Percentiles rank a stretch among this genome's conserved stretches.
These are phyloP conservation scores for Pammene aurita DNA, from an alignment of 2,888 invertebrate genomes.

Conservation along the genomic window DNA sequence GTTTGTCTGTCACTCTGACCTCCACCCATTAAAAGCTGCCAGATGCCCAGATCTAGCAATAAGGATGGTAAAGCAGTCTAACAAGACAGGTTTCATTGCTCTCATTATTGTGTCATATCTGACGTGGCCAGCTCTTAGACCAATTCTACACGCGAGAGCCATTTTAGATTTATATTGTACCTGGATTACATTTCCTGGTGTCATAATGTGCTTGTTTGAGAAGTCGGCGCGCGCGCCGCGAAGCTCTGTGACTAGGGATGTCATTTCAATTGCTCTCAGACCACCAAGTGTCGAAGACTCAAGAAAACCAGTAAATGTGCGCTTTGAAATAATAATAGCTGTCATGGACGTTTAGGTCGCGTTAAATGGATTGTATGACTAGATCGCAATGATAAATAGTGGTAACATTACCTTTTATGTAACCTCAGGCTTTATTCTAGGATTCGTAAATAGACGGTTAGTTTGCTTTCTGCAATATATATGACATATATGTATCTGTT, in stretches of 20 bases:
- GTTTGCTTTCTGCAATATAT: too few species aligned
- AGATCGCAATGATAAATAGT: slow-evolving; percentile 34
- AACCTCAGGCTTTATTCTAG: slow-evolving; percentile 12
- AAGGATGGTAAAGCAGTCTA: too few species aligned
- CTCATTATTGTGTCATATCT: too few species aligned
- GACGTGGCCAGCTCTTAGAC: too few species aligned
- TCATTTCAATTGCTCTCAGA: background rate
- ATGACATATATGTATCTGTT: too few species aligned
- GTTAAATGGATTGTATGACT: background rate
- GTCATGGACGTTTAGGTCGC: background rate
- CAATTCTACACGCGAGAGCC: slow-evolving; percentile 43
- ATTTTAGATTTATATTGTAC: slow-evolving; percentile 51
- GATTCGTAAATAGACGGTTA: background rate
- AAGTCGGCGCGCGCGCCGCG: slow-evolving; percentile 11
- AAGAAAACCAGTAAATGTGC: background rate
- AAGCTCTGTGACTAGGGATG: background rate
- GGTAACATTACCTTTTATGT: slow-evolving; percentile 36
- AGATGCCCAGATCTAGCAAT: too few species aligned
- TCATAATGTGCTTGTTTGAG: slow-evolving; percentile 31
- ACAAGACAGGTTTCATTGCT: too few species aligned
- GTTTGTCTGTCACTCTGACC: too few species aligned
- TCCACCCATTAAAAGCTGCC: too few species aligned
- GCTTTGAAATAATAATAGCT: background rate
- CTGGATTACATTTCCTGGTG: slow-evolving; percentile 40
- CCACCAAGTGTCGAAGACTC: background rate